These are phyloP conservation scores for Oophaga sylvatica DNA, from an alignment of 2,797 vertebrate genomes.

Conservation along the genomic window DNA sequence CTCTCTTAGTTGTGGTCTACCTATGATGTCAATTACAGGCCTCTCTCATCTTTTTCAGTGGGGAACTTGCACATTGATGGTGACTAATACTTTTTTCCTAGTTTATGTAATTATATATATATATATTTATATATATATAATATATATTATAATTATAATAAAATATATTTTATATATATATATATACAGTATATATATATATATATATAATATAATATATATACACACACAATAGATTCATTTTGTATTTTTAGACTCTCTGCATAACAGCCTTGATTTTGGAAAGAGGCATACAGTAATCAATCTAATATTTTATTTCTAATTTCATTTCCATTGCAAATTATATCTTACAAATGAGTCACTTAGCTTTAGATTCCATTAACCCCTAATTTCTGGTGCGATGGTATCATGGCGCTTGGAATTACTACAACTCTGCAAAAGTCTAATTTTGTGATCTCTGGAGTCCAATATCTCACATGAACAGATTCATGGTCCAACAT, in stretches of 20 bases:
- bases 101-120: no score
- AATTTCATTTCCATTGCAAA: slow-evolving; percentile 56
- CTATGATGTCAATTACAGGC: no score
- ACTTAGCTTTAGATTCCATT: slow-evolving; percentile 3
- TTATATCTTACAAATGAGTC: slow-evolving; percentile 40
- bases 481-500: slow-evolving; percentile 19
- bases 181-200: no score
- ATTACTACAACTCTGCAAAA: slow-evolving; percentile 17
- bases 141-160: no score
- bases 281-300: slow-evolving; percentile 6
- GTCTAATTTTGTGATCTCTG: slow-evolving; percentile 12
- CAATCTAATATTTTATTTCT: slow-evolving; percentile 30
- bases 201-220: neutral
- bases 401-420: neutral
- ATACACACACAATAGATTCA: neutral
- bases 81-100: no score
- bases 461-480: slow-evolving; percentile 8
- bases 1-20: no score
- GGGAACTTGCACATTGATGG: no score
- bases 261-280: neutral
- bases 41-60: no score
- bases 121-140: no score
- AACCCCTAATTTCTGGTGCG: slow-evolving; percentile 7
- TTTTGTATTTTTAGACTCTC: neutral
- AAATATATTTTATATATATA: no score